Evolutionary conservation across 23 tunicate species (phyloP).

Genomic region (Botrylloides violaceus): DNA sequence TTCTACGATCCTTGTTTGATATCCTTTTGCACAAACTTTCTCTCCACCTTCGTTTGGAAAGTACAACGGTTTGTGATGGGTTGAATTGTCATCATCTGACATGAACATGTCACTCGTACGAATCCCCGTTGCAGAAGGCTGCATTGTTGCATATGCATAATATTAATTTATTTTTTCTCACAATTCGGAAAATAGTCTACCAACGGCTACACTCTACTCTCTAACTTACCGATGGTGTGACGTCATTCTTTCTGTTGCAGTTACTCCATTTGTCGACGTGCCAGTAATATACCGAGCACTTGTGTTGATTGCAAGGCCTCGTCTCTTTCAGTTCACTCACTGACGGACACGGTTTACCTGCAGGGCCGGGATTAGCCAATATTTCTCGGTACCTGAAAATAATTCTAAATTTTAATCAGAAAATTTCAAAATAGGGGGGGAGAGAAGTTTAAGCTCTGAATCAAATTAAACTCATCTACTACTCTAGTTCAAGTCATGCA

Average conservation of each 20-base stretch:
- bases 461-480: too few relatives aligned
- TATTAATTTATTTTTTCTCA: background rate
- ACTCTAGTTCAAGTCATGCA: too few relatives aligned
- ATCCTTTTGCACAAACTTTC: conserved; percentile 37
- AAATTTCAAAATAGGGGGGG: background rate
- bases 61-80: conserved; percentile 10
- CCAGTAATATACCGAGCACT: conserved; percentile 73
- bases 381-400: conserved; percentile 51
- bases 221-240: conserved; percentile 14
- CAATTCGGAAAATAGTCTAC: background rate
- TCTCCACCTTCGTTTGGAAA: conserved; percentile 26
- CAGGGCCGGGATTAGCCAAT: conserved; percentile 46
- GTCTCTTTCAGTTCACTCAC: conserved; percentile 23
- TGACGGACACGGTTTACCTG: conserved; percentile 39
- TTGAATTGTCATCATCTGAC: conserved; percentile 16
- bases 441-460: too few relatives aligned
- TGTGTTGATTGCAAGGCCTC: conserved; percentile 52
- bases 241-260: conserved; percentile 29
- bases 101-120: conserved; percentile 8
- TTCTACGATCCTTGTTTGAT: conserved; percentile 40
- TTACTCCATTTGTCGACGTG: conserved; percentile 24
- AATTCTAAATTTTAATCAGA: too few relatives aligned
- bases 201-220: background rate
- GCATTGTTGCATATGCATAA: background rate
- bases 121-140: conserved; percentile 21